These are phyloP conservation scores for Aurelia aurita DNA, from an alignment of 30 jellyfish, hydroid and myxozoan species.

Conservation along the genomic window DNA sequence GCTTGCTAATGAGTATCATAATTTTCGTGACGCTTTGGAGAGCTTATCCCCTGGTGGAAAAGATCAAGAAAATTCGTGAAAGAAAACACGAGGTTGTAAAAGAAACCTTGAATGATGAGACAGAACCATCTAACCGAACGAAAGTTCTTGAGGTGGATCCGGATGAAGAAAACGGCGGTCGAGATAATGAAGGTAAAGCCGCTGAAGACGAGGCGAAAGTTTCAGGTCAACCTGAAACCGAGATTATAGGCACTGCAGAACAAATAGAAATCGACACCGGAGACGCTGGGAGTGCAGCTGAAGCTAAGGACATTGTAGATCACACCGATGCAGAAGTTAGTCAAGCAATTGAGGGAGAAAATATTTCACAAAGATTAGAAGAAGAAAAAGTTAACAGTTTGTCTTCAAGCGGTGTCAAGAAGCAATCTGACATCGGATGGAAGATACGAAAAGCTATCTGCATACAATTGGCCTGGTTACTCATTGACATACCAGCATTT, in stretches of 20 bases:
- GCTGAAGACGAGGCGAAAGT: constrained; percentile 11
- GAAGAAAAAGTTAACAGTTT: background rate
- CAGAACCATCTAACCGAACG: background rate
- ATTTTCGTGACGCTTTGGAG: constrained; percentile 82
- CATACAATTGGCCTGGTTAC: constrained; percentile 62
- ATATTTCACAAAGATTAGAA: too few species aligned
- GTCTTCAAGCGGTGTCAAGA: background rate
- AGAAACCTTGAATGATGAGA: background rate
- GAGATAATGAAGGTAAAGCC: background rate
- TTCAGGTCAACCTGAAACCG: background rate
- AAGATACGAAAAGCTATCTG: constrained; percentile 75
- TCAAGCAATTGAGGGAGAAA: too few species aligned
- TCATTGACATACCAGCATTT: constrained; percentile 87
- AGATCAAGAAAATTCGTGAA: constrained; percentile 27
- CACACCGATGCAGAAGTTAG: too few species aligned
- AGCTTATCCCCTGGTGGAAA: constrained; percentile 70
- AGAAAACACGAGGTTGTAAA: constrained; percentile 6
- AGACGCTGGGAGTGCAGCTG: too few species aligned
- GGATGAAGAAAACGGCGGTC: background rate
- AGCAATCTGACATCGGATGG: constrained; percentile 58
- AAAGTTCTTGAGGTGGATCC: constrained; percentile 13
- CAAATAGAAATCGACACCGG: too few species aligned
- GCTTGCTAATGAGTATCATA: constrained; percentile 56
- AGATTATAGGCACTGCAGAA: too few species aligned
- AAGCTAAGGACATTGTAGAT: too few species aligned